Conservation (phyloP, 2,888 invertebrate genomes). For the Clanis bilineata region DNA sequence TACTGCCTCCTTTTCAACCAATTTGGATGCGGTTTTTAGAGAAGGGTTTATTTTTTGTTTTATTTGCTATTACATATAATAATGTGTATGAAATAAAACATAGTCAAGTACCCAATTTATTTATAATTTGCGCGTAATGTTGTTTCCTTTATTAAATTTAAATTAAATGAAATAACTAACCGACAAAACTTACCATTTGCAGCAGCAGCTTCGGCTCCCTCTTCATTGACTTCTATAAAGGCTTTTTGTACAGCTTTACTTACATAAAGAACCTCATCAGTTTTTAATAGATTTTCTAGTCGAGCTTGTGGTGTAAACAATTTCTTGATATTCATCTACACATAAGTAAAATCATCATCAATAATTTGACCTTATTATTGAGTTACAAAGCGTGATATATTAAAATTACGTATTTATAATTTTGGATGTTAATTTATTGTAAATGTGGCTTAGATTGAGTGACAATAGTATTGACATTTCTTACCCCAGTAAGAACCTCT, state of each 20-base stretch:
- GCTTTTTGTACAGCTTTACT: conserved; percentile 90
- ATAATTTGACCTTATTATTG: no score
- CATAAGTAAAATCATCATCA: conserved; percentile 10
- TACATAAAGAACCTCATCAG: conserved; percentile 73
- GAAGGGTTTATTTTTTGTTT: no score
- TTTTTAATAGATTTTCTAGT: conserved; percentile 83
- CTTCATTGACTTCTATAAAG: conserved; percentile 92
- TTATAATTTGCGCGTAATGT: no score
- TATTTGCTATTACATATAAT: no score
- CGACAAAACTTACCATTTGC: conserved; percentile 86
- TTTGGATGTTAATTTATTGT: neutral
- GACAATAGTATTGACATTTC: conserved; percentile 15
- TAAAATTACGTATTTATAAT: no score
- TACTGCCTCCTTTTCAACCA: no score
- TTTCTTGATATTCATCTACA: conserved; percentile 48
- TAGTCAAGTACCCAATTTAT: no score
- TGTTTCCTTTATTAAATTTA: neutral
- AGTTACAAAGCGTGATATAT: no score
- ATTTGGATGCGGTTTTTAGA: no score
- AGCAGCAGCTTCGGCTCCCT: conserved; percentile 92
- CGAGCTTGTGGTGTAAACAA: conserved; percentile 72
- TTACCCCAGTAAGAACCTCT: conserved; percentile 83
- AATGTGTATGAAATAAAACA: no score
- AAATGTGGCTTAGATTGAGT: neutral
- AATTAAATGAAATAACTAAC: neutral